Base-by-base conservation (phyloP, 2,797 vertebrate genomes). In the Catamblyrhynchus diadema region DNA sequence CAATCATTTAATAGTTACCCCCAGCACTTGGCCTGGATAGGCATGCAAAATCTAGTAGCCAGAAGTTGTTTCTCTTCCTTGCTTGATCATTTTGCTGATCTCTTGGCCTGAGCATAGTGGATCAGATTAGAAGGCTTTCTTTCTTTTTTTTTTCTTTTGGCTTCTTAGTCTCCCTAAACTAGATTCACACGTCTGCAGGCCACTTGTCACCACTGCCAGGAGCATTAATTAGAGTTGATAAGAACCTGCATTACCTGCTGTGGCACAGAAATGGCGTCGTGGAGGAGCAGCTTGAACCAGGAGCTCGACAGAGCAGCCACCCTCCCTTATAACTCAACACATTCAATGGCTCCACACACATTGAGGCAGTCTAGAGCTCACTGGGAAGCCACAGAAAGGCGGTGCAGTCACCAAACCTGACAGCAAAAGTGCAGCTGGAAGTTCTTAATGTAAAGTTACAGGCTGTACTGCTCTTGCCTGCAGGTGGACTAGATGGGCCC, bases 61-160 rank as follows among this genome's bases (percentile, higher is more conserved):
- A 95, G 93, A 93, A 95, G 78, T 62, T 82, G 53, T 78, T 94
- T 74, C 79, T 59, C 33, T 67, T 81, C 62, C 61, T 80, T 5
- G 2, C 61, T 94, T 95, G 92, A 95, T 92, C 88, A 92, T 93
- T 93, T 95, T 81, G 88, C 77, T 93, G 88, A 96, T 93, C 91
- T 75, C 62, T 91, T 85, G 70, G 83, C 69, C 51, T 56, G 33
- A 84, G 37, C 39, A 23, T 41, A 95, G 62, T 10, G 30, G 33
- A 95, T 67, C 74, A 88, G 93, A 93, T 88, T 86, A 94, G 61
- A 93, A 79, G 41, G 32, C 10, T 62, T 84, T 35, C 22, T 33
- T 78, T 30, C 14, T 41, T 53, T 57, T 59, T 57, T 56, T 33
- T 69, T 27, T 14, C 18, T 67, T 70, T 64, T 73, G 61, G 60